Base-by-base conservation (phyloP, 2,888 invertebrate genomes). In the Hypercompe scribonia region DNA sequence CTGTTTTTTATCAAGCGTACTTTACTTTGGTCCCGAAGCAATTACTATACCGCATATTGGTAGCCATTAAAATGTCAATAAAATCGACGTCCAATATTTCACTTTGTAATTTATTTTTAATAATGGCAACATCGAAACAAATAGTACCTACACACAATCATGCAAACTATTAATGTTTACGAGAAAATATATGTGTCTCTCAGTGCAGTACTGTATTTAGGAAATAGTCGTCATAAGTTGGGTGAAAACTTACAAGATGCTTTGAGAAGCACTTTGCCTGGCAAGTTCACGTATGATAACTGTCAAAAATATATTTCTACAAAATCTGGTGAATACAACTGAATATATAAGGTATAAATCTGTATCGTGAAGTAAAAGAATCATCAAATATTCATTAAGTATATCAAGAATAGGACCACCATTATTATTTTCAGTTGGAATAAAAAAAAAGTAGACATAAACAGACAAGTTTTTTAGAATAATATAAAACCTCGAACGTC, bases 51-150 rank as follows among this genome's bases (percentile, higher is more conserved):
- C 28, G 18, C 66, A 31, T 8, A 42, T 31, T 42, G 10, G 66
- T 42, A 42, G 28, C 31, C 28, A 31, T 42, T 28, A n/a, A 42
- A 66, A 66, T 42, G 66, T 66, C 66, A 66, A 66, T 42, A 21
- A 21, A 66, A 31, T 28, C 21, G 7, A 28, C 42, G 28, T 31
- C 21, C 66, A 46, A 66, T 42, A 66, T 66, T 66, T 66, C 24
- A 66, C 31, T 11, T 31, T 0, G 31, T 42, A 66, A 33, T 66
- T 31, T 42, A 1, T 39, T 42, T 66, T 66, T 31, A 66, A 66
- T 42, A 58, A 58, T 28, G 28, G n/a, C 58, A 61, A 28, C 28
- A 28, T 4, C 15, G 13, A 28, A 31, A 31, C 28, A 31, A 28
- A 13, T 5, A 31, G 15, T 61, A 61, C 31, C 18, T 28, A 4